Base-by-base conservation (phyloP, 2,113 vertebrate genomes). In the Thamnaconus septentrionalis region DNA sequence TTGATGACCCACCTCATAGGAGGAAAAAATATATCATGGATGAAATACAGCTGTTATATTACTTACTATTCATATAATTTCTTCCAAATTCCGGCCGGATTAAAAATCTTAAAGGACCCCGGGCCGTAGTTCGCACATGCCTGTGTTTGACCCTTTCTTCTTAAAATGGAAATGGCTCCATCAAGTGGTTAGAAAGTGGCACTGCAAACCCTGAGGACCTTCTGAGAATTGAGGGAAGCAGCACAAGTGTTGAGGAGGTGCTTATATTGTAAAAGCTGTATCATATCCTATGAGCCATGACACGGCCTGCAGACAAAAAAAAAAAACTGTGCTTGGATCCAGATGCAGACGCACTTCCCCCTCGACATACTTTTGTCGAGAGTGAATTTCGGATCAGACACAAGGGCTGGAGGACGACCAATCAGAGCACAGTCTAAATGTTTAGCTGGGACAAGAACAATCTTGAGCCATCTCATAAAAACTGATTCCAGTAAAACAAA, bases 381-480 rank as follows among this genome's bases (percentile, higher is more conserved):
- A 56, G 49, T 61, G 47, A 73, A 49, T 61, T 54, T 4, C 61
- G 61, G 42, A 42, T 48, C 39, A 41, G 8, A 46, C 59, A 71
- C 7, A 59, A 50, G 31, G 66, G 58, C 41, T 63, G 18, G 49
- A 73, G 46, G 63, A 72, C 53, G 12, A 53, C 18, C 79, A 76
- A 81, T 70, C 50, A 69, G 47, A 63, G 47, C 59, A 49, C 64
- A 71, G 70, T 83, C 70, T 76, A 80, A 85, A 84, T 83, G 70
- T 83, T 87, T 79, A 68, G 73, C 54, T 56, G 83, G 63, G 74
- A 61, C 69, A 50, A 64, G 55, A 69, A 73, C 71, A 74, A 73
- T 71, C 70, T 69, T 54, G 71, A 51, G 60, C 61, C 63, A 76
- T 61, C 65, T 76, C 73, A 75, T 81, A 79, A 84, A 87, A 81